Conservation (phyloP, 2,113 vertebrate genomes). For the Daboia siamensis region DNA sequence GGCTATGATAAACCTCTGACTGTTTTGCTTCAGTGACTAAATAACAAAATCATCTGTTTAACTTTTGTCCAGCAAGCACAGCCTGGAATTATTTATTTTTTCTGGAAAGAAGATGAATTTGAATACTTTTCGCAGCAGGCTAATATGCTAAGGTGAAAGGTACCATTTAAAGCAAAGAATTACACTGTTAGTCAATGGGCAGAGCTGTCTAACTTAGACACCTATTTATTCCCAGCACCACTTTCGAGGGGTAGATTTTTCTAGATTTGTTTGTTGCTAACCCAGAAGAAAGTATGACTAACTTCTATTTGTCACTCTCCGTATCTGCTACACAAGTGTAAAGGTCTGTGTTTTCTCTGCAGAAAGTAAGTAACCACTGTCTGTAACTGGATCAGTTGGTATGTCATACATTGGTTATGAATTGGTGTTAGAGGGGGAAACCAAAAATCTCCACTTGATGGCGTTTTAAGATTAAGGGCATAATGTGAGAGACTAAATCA, state of each 20-base stretch:
- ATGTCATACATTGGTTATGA: neutral
- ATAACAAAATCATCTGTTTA: neutral
- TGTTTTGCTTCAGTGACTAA: neutral
- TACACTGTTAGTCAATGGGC: neutral
- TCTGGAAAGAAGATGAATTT: neutral
- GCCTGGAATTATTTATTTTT: neutral
- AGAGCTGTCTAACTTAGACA: neutral
- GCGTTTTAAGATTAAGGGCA: neutral
- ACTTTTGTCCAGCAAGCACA: neutral
- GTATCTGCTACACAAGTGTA: neutral
- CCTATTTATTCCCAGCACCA: neutral
- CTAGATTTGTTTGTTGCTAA: neutral
- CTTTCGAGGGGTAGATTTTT: neutral
- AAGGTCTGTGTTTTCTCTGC: conserved; percentile 11
- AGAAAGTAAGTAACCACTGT: neutral
- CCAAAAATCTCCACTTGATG: neutral
- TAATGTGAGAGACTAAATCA: neutral
- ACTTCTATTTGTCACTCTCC: neutral
- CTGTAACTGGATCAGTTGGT: neutral
- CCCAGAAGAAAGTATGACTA: neutral
- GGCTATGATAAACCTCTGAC: neutral
- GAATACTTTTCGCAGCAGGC: neutral
- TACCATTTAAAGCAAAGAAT: neutral
- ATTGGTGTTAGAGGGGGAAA: neutral
- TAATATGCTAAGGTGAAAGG: neutral